Evolutionary conservation across 1,140 invertebrate genomes (phyloP).

Genomic region (Chlorops oryzae): DNA sequence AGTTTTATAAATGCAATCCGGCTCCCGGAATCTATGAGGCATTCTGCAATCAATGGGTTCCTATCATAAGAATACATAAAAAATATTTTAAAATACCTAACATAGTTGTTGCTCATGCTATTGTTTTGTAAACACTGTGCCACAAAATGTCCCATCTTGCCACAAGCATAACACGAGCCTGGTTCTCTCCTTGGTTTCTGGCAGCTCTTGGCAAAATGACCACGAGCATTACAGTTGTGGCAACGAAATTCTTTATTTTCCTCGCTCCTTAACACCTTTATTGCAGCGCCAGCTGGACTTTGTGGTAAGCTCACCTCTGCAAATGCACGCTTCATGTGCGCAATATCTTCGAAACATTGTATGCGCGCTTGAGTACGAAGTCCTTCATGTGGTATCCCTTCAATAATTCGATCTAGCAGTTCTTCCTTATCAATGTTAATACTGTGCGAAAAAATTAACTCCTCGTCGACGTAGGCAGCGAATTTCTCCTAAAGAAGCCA

Average conservation of each 20-base stretch:
- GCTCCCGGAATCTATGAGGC: constrained; percentile 8
- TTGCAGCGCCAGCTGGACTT: background rate
- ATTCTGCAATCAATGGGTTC: constrained; percentile 9
- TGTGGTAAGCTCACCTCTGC: background rate
- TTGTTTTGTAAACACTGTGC: background rate
- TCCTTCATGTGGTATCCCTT: background rate
- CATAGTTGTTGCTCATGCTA: constrained; percentile 1
- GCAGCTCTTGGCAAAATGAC: background rate
- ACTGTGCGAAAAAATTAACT: background rate
- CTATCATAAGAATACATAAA: background rate
- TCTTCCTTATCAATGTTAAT: background rate
- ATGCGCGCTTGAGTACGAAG: background rate
- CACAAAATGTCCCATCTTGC: background rate
- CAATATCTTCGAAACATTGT: background rate
- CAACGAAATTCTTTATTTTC: background rate
- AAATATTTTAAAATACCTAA: constrained; percentile 4
- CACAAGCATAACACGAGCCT: background rate
- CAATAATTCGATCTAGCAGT: background rate
- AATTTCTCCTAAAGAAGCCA: background rate
- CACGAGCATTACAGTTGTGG: background rate
- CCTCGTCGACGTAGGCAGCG: background rate
- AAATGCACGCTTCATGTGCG: background rate
- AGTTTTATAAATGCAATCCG: constrained; percentile 5
- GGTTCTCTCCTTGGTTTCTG: background rate
- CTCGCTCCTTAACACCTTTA: background rate